A percentile compares a stretch with the other conserved stretches of the same genome.
phyloP scores from a whole-genome alignment of 2,797 vertebrate genomes.

The Sitta carolinensis region DNA sequence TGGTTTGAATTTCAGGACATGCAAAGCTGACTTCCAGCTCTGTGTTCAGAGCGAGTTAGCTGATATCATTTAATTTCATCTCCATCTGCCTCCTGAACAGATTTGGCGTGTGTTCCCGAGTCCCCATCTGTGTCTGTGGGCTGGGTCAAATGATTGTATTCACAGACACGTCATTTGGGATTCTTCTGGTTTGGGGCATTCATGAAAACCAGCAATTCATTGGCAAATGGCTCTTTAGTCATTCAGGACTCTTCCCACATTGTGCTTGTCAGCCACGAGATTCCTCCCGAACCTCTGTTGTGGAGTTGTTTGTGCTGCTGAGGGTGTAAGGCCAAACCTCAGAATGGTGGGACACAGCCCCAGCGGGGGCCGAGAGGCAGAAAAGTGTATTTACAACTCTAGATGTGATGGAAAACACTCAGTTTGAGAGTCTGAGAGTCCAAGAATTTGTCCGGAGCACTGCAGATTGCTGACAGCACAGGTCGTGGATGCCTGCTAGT shows the following conservation, averaged over 20 bases:
- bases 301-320: background rate
- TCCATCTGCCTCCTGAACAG: constrained; percentile 63
- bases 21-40: background rate
- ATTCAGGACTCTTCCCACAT: constrained; percentile 45
- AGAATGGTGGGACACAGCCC: background rate
- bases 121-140: constrained; percentile 62
- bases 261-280: background rate
- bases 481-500: background rate
- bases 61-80: constrained; percentile 51
- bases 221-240: constrained; percentile 28
- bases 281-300: background rate
- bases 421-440: background rate
- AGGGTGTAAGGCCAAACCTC: background rate
- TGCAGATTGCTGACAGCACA: background rate
- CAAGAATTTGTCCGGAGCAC: background rate
- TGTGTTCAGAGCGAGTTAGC: background rate
- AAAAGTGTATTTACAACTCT: background rate
- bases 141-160: constrained; percentile 58
- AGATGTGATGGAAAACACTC: background rate
- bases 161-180: constrained; percentile 38
- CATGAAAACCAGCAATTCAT: constrained; percentile 30
- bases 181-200: constrained; percentile 49
- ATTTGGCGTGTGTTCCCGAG: constrained; percentile 38
- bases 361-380: background rate
- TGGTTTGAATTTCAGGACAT: background rate